These are phyloP conservation scores for Ypsolopha scabrella DNA, from an alignment of 2,888 invertebrate genomes.

Conservation along the genomic window DNA sequence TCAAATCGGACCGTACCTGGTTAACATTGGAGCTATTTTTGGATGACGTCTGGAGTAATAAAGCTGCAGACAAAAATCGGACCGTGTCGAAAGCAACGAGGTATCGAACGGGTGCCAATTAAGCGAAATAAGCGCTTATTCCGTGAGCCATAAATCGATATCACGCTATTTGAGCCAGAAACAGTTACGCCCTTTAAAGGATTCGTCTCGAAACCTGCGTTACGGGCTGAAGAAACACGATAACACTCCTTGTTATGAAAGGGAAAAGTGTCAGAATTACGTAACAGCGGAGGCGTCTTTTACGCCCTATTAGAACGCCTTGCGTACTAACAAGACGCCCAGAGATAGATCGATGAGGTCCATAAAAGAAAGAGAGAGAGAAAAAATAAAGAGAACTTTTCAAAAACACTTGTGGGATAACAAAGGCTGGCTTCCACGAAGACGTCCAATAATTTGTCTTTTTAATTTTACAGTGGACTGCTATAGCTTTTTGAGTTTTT, in stretches of 20 bases:
- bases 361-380: slow-evolving; percentile 35
- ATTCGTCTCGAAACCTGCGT: slow-evolving; percentile 40
- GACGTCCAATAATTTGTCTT: slow-evolving; percentile 70
- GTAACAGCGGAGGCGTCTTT: slow-evolving; percentile 60
- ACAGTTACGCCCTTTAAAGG: slow-evolving; percentile 61
- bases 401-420: slow-evolving; percentile 70
- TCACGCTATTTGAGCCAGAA: slow-evolving; percentile 39
- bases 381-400: slow-evolving; percentile 61
- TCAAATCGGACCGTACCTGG: background rate
- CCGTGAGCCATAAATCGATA: slow-evolving; percentile 60
- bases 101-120: slow-evolving; percentile 55
- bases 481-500: slow-evolving; percentile 34
- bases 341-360: slow-evolving; percentile 42
- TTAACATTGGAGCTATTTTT: slow-evolving; percentile 31
- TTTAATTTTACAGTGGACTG: slow-evolving; percentile 68
- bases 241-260: slow-evolving; percentile 63
- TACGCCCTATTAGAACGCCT: slow-evolving; percentile 64
- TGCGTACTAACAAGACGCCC: slow-evolving; percentile 58
- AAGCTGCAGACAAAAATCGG: slow-evolving; percentile 32
- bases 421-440: slow-evolving; percentile 68
- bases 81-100: slow-evolving; percentile 52
- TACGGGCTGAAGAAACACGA: slow-evolving; percentile 43
- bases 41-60: slow-evolving; percentile 23
- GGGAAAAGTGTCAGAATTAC: slow-evolving; percentile 65
- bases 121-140: slow-evolving; percentile 63